Evolutionary conservation across 2,888 invertebrate species (phyloP), one percentile per base, ranked within the genome.

Genomic region (Mamestra brassicae): DNA sequence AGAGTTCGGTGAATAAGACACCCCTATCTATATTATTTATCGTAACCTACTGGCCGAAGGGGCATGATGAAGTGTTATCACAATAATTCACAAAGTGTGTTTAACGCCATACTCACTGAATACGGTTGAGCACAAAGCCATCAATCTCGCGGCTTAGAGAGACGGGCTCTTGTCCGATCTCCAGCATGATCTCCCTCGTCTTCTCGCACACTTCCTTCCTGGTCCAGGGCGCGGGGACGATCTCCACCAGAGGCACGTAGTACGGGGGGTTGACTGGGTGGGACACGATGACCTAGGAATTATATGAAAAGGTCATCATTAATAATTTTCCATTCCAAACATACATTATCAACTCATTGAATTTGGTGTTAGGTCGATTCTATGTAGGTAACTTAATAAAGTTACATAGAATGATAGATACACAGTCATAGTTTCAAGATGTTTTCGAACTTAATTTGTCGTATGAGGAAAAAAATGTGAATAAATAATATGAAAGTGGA

Each of bases 241-340:
- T 97, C 96, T 99, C 99, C 1, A 99, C 99, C 62, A 99, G 95
- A 0, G 99, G 99, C 42, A 99, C 98, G 92, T 99, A 99, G 93
- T 99, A 99, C 0, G 99, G 99, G 7, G 99, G 99, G 93, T 99
- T 99, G 3, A 99, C 98, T 94, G 99, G 99, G 95, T 99, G 99
- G 0, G 98, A 98, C 17, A 99, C 98, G 67, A 98, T 97, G 50
- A 98, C 97, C 96, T 98, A 97, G 1, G 10, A 61, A 11, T 5
- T 2, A 45, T n/a, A 13, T 13, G 10, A 47, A 47, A 15, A 47
- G 26, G n/a, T 15, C 4, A 52, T 52, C n/a, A 62, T 11, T 45
- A 4, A 13, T 26, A 0, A 10, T 42, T 3, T 50, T 15, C 4
- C 26, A 26, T 26, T 26, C 26, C 26, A 26, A 26, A 26, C 26